Evolutionary conservation across 2,113 vertebrate species (phyloP), one percentile per base, ranked within the genome.

Genomic region (Dicrurus megarhynchus): DNA sequence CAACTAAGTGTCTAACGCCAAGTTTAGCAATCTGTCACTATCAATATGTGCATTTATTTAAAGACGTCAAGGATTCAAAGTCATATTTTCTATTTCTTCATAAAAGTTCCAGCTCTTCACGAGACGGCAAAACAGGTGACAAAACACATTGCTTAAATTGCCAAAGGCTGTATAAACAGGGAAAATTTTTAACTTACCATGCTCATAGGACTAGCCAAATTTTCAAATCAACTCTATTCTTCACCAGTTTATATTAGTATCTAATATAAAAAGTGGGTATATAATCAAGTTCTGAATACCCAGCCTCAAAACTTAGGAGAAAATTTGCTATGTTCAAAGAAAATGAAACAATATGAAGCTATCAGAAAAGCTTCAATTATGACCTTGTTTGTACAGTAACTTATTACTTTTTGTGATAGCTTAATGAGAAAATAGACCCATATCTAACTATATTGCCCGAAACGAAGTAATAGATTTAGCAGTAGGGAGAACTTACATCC

Each of bases 21-120:
- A 98, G 97, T 98, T 98, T 96, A 98, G 97, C 98, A 98, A 98
- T 98, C 98, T 98, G 98, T 98, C 98, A 98, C 97, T 98, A 98
- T 98, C 97, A 98, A 98, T 97, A 98, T 97, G 97, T 97, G 98
- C 97, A 98, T 98, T 98, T 98, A 98, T 98, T 98, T 97, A 97
- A 97, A 97, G 96, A 97, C 50, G 61, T 97, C 96, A 98, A 95
- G 93, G 93, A 97, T 97, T 98, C 95, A 97, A 98, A 98, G 97
- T 97, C 95, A 91, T 97, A 98, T 97, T 98, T 98, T 97, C 95
- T 97, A 96, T 97, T 97, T 97, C 96, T 97, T 97, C 97, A 96
- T 97, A 97, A 97, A 97, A 97, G 96, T 97, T 98, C 95, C 97
- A 97, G 93, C 10, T 94, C 96, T 97, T 95, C 91, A 81, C 90